A percentile compares a stretch with the other conserved stretches of the same genome.
Evolutionary conservation across 2,888 invertebrate species (phyloP).

Genomic region (Gymnocheta viridis): DNA sequence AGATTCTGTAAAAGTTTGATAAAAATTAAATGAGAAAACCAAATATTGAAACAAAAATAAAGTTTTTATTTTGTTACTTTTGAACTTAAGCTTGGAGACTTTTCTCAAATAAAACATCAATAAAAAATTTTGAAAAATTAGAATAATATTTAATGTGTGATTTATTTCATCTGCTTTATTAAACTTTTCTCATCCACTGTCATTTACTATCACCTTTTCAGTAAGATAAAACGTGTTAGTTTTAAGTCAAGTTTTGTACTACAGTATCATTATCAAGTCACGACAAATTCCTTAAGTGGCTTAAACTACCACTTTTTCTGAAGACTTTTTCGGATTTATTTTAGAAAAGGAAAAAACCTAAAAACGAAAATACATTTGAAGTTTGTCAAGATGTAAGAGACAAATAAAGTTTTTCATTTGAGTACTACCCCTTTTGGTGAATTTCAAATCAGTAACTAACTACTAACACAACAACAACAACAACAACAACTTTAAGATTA

Average conservation of each 20-base stretch:
- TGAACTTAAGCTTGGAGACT: too few relatives aligned
- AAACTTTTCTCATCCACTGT: conserved; percentile 18
- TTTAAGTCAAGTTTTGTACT: conserved; percentile 62
- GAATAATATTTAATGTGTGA: neutral
- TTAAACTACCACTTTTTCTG: conserved; percentile 46
- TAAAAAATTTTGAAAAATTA: too few relatives aligned
- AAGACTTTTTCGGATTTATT: conserved; percentile 40
- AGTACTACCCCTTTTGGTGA: conserved; percentile 64
- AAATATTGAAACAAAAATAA: too few relatives aligned
- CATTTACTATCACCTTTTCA: conserved; percentile 35
- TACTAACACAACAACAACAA: conserved; percentile 18
- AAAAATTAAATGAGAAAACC: too few relatives aligned
- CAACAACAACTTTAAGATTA: conserved; percentile 15
- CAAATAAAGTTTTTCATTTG: conserved; percentile 68
- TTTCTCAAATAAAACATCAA: too few relatives aligned
- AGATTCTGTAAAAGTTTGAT: too few relatives aligned
- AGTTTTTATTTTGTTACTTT: too few relatives aligned
- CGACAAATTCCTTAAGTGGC: conserved; percentile 76
- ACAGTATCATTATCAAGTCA: conserved; percentile 79
- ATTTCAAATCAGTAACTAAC: conserved; percentile 62
- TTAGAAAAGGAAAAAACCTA: conserved; percentile 4
- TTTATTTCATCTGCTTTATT: neutral
- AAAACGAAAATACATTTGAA: conserved; percentile 49
- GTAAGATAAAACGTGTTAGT: conserved; percentile 63
- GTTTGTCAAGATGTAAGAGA: conserved; percentile 67